Conservation (phyloP, 2,888 invertebrate genomes). For the Agapetus fuscipes region DNA sequence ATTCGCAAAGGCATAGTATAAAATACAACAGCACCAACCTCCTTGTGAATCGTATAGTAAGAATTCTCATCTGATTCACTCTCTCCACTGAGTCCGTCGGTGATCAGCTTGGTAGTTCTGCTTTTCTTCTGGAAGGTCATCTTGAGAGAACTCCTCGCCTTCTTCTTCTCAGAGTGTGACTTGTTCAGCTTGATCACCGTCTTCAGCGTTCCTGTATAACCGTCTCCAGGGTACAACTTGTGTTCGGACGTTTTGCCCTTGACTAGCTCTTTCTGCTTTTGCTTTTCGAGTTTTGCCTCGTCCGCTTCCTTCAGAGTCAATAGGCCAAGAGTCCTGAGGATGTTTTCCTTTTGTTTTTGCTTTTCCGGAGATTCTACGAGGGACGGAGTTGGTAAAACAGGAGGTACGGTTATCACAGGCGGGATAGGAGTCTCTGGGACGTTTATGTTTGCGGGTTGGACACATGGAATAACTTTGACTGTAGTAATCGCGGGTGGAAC, state of each 20-base stretch:
- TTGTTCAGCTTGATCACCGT: conserved; percentile 73
- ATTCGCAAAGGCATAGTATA: too few species aligned
- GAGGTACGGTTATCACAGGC: conserved; percentile 25
- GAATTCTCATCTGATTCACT: conserved; percentile 30
- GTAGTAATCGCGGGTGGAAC: background rate
- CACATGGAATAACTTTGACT: too few species aligned
- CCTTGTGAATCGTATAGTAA: conserved; percentile 64
- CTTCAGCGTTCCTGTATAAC: conserved; percentile 72
- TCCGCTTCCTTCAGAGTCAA: conserved; percentile 66
- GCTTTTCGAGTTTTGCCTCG: conserved; percentile 51
- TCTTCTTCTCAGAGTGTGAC: conserved; percentile 45
- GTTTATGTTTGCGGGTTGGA: background rate
- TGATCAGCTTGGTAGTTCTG: conserved; percentile 46
- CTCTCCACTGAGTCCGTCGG: conserved; percentile 26
- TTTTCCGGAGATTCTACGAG: conserved; percentile 49
- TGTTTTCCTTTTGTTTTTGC: conserved; percentile 60
- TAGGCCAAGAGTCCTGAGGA: conserved; percentile 63
- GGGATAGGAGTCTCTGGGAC: background rate
- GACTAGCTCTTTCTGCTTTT: conserved; percentile 38
- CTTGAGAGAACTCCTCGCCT: conserved; percentile 59
- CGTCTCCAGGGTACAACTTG: conserved; percentile 31
- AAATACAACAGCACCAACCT: too few species aligned
- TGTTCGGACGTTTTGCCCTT: conserved; percentile 29
- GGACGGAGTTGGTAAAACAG: conserved; percentile 29
- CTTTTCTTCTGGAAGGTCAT: conserved; percentile 70